Evolutionary conservation across 1,140 invertebrate genomes (phyloP).

Genomic region (Adoxophyes honmai): DNA sequence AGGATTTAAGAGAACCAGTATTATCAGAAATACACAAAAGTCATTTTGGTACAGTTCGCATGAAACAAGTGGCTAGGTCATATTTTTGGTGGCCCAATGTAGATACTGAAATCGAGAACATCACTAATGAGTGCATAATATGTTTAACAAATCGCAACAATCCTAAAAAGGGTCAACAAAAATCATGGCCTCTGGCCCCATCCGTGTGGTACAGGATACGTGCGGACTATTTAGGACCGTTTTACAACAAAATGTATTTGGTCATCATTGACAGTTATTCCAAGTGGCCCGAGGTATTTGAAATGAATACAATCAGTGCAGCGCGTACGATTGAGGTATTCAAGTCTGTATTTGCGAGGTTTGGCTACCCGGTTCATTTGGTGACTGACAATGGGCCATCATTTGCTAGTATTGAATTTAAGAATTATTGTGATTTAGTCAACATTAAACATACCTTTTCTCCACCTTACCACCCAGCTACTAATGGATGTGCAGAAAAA

Average conservation of each 20-base stretch:
- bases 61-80: not conserved
- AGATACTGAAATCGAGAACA: not conserved
- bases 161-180: not conserved
- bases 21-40: too few relatives aligned
- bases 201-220: conserved; percentile 1
- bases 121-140: not conserved
- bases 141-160: not conserved
- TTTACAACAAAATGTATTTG: conserved; percentile 6
- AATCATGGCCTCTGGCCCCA: not conserved
- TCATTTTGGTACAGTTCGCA: too few relatives aligned
- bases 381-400: conserved; percentile 4
- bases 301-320: conserved; percentile 6
- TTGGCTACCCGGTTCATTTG: not conserved
- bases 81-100: too few relatives aligned
- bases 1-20: not conserved
- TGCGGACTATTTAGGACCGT: conserved; percentile 8
- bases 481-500: conserved; percentile 4
- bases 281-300: conserved; percentile 11
- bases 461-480: conserved; percentile 1
- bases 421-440: not conserved
- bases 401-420: conserved; percentile 5
- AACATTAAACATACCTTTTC: conserved; percentile 6
- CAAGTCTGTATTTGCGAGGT: not conserved
- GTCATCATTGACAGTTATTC: conserved; percentile 2
- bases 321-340: not conserved